phyloP scores from a whole-genome alignment of 1,140 invertebrate genomes.

The Triops longicaudatus region DNA sequence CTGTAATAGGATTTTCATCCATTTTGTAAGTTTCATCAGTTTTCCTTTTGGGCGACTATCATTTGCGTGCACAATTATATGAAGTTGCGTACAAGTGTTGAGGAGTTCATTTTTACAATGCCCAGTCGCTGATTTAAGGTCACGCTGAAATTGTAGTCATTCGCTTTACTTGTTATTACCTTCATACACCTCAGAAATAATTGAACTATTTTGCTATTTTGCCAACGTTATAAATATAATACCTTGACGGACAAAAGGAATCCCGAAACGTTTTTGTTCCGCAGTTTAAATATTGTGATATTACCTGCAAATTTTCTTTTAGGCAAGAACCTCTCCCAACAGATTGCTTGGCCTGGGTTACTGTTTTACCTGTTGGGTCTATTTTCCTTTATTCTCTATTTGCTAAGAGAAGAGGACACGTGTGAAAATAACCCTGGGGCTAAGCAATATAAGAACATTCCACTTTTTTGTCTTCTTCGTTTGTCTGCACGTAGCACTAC shows the following conservation, averaged over 20 bases:
- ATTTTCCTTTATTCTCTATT: background rate
- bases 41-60: too few relatives aligned
- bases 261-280: background rate
- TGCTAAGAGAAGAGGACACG: background rate
- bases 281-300: background rate
- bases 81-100: too few relatives aligned
- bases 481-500: background rate
- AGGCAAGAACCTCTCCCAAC: background rate
- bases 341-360: background rate
- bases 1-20: too few relatives aligned
- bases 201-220: too few relatives aligned
- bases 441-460: background rate
- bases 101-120: too few relatives aligned
- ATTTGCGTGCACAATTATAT: too few relatives aligned
- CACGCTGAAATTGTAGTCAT: too few relatives aligned
- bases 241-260: background rate
- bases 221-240: background rate
- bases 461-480: background rate
- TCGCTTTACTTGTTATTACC: too few relatives aligned
- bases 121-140: too few relatives aligned
- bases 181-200: too few relatives aligned
- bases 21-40: too few relatives aligned
- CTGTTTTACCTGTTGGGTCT: background rate
- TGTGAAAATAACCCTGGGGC: background rate
- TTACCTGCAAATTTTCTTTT: background rate